phyloP scores from a whole-genome alignment of 2,797 vertebrate genomes.

The Argyrosomus regius region DNA sequence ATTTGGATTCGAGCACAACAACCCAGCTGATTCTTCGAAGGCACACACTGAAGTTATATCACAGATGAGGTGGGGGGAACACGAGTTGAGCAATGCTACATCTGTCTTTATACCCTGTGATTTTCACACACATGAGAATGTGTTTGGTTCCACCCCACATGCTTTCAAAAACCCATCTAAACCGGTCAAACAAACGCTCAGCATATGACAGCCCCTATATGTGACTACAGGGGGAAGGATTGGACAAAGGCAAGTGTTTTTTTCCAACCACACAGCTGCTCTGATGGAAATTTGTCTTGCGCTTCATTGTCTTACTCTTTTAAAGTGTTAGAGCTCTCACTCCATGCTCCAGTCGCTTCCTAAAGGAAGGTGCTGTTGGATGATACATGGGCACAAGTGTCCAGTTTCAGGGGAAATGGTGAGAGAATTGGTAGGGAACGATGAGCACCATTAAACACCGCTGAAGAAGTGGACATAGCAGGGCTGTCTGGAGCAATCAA shows the following conservation, averaged over 20 bases:
- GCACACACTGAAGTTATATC: not conserved
- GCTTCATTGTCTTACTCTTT: conserved; percentile 59
- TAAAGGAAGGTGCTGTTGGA: conserved; percentile 84
- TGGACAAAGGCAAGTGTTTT: conserved; percentile 64
- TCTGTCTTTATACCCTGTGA: conserved; percentile 59
- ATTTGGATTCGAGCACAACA: not conserved
- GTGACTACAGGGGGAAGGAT: conserved; percentile 33
- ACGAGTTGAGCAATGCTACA: conserved; percentile 5
- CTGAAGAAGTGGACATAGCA: conserved; percentile 74
- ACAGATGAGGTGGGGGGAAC: conserved; percentile 1
- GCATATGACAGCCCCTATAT: conserved; percentile 70
- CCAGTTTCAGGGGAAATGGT: conserved; percentile 86
- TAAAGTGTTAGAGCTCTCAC: conserved; percentile 64
- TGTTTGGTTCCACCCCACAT: conserved; percentile 75
- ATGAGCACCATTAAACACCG: conserved; percentile 88
- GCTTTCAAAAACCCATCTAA: conserved; percentile 71
- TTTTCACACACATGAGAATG: conserved; percentile 65
- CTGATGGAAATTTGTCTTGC: conserved; percentile 56
- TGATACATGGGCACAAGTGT: conserved; percentile 84
- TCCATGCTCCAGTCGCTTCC: conserved; percentile 85
- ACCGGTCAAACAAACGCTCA: conserved; percentile 62
- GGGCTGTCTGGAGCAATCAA: conserved; percentile 78
- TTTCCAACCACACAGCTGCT: conserved; percentile 75
- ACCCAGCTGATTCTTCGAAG: not conserved
- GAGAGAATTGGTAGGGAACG: conserved; percentile 77